Conservation (phyloP, 2,888 invertebrate species). For the Halictus ligatus region DNA sequence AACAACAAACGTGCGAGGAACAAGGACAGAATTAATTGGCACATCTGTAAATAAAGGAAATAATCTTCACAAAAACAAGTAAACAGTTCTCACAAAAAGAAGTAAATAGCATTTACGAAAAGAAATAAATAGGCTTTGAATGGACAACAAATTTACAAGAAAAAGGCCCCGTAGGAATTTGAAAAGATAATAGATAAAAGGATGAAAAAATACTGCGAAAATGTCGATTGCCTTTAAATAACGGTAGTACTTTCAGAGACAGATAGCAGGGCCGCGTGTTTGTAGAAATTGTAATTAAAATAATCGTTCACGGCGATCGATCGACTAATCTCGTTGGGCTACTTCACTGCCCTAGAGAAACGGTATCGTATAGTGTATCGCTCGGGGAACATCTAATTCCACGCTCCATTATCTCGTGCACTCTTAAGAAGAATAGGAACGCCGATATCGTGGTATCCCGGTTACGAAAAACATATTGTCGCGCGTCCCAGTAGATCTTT, state of each 20-base stretch:
- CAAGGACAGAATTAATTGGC: no score
- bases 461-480: constrained; percentile 10
- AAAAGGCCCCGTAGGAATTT: no score
- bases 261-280: neutral
- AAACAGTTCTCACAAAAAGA: no score
- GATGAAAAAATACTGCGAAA: no score
- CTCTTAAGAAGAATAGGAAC: neutral
- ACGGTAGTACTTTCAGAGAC: no score
- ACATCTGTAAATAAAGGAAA: no score
- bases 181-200: no score
- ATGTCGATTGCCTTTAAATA: neutral
- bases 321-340: neutral
- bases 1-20: no score
- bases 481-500: constrained; percentile 14
- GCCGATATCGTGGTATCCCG: constrained; percentile 12
- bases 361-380: neutral
- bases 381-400: constrained; percentile 13
- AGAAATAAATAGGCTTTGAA: no score
- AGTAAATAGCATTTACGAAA: no score
- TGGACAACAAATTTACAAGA: no score
- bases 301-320: neutral
- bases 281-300: neutral
- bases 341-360: constrained; percentile 11
- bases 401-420: constrained; percentile 19
- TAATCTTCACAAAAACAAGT: no score